These are phyloP conservation scores for Bagarius yarrelli DNA, from an alignment of 2,113 vertebrate species.

Conservation along the genomic window DNA sequence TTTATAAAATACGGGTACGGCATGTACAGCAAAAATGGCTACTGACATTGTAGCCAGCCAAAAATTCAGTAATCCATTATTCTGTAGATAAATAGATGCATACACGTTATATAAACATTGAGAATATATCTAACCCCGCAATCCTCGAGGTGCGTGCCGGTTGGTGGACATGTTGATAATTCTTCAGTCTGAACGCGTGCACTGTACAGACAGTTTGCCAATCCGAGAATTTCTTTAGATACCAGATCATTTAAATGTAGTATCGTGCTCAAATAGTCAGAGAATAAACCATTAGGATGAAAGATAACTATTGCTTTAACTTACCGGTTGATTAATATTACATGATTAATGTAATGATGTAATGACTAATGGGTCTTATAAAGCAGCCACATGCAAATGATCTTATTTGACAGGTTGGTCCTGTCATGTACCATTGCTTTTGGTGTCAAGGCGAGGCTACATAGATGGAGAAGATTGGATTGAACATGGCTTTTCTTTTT, in stretches of 20 bases:
- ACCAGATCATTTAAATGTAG: constrained; percentile 10
- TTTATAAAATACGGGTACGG: constrained; percentile 52
- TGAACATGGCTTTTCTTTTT: constrained; percentile 38
- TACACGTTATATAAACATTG: constrained; percentile 47
- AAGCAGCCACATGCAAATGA: constrained; percentile 53
- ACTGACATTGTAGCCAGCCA: constrained; percentile 71
- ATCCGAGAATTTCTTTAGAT: constrained; percentile 39
- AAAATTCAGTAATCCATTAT: constrained; percentile 66
- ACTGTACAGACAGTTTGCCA: constrained; percentile 17
- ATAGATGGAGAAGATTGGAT: constrained; percentile 21
- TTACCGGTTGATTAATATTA: constrained; percentile 49
- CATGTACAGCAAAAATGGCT: constrained; percentile 54
- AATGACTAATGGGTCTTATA: no score
- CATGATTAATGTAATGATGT: constrained; percentile 69
- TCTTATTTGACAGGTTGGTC: constrained; percentile 36
- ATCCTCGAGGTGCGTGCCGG: constrained; percentile 9
- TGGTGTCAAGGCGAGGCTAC: constrained; percentile 25
- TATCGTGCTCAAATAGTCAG: neutral
- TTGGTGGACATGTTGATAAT: neutral
- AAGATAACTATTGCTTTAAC: constrained; percentile 20
- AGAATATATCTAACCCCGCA: constrained; percentile 29
- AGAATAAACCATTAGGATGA: neutral
- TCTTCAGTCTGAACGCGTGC: constrained; percentile 9
- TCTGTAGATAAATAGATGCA: constrained; percentile 62
- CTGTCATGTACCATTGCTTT: constrained; percentile 53